Conservation (phyloP, 2,797 vertebrate genomes). For the Argya squamiceps region DNA sequence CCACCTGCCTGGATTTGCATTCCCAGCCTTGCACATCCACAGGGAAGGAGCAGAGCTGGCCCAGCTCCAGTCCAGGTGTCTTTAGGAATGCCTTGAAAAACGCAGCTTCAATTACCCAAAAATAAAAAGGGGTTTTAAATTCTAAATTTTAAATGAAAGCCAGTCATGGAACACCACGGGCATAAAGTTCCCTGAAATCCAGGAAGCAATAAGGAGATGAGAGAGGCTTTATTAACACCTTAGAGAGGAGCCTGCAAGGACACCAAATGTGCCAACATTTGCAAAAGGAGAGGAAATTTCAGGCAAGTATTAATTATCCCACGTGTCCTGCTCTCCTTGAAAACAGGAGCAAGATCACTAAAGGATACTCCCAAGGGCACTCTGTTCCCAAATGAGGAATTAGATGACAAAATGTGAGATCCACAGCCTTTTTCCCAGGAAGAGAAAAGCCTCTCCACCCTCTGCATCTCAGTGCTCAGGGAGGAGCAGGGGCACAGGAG, state of each 20-base stretch:
- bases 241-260: neutral
- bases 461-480: neutral
- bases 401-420: neutral
- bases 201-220: neutral
- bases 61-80: neutral
- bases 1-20: neutral
- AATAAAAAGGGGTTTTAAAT: neutral
- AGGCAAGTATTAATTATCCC: neutral
- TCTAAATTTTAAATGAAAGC: neutral
- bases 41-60: fast-evolving
- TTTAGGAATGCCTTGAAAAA: neutral
- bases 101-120: neutral
- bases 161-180: neutral
- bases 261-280: neutral
- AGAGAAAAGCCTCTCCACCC: neutral
- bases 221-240: neutral
- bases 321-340: neutral
- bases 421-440: neutral
- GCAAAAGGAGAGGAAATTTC: neutral
- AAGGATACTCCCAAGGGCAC: neutral
- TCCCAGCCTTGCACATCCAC: neutral
- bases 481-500: neutral
- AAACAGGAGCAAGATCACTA: neutral
- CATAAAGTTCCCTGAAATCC: neutral
- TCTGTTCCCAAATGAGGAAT: neutral